Evolutionary conservation across 2,797 vertebrate species (phyloP), one percentile per base, ranked within the genome.

Genomic region (Limnodromus scolopaceus): DNA sequence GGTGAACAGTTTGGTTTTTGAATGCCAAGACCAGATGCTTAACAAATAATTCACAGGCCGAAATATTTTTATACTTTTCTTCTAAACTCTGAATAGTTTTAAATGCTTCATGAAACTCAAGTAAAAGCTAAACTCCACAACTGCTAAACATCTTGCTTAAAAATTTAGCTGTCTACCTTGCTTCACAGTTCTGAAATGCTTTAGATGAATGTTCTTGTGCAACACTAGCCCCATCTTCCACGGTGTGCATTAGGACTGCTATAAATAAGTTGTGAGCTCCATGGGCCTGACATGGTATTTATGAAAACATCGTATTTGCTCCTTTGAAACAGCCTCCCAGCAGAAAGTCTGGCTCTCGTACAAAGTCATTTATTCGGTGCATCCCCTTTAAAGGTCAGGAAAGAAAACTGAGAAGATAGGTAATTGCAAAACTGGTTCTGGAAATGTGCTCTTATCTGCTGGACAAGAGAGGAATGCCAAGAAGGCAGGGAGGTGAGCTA

Each of bases 311-410:
- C 57, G 20, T 94, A 91, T 89, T 92, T 92, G 39, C 30, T 91
- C 36, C 91, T 96, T 96, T 94, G 90, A 97, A 97, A 87, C 8
- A 96, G 60, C 76, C 57, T 96, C 87, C 82, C 82, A 69, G 75
- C 68, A 91, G 92, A 95, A 90, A 69, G 72, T 38, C 81, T 95
- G 89, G 65, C 85, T 11, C 55, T 89, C 1, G 8, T 64, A 89
- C 84, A 93, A 95, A 92, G 61, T 54, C 58, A 76, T 92, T 94
- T 95, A 66, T 82, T 93, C 1, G 0, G 84, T 77, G 87, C 77
- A 91, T 93, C 84, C 91, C 89, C 87, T 96, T 95, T 95, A 97
- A 97, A 97, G 95, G 95, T 93, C 93, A 94, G 81, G 87, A 95
- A 93, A 95, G 94, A 94, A 96, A 96, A 65, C 79, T 53, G 74